Conservation (phyloP, 1,140 invertebrate genomes). For the Copidosoma floridanum region DNA sequence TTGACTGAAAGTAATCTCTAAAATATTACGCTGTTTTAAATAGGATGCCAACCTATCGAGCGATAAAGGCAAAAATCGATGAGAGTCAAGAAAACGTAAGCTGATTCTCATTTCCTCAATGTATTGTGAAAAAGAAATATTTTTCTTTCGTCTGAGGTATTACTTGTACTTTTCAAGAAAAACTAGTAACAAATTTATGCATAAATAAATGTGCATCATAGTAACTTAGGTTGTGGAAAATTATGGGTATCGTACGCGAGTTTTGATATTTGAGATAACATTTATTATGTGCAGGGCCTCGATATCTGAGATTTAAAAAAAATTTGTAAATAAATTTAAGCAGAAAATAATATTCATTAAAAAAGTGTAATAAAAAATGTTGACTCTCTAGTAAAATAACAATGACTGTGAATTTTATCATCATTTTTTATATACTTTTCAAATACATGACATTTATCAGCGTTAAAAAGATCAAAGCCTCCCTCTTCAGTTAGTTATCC, state of each 20-base stretch:
- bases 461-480: too few relatives aligned
- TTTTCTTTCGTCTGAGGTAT: neutral
- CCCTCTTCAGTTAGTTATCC: too few relatives aligned
- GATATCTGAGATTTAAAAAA: too few relatives aligned
- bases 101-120: neutral
- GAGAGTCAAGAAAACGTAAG: neutral
- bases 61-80: neutral
- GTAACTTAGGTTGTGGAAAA: neutral
- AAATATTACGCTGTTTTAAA: slow-evolving; percentile 36
- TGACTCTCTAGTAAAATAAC: neutral
- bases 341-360: too few relatives aligned
- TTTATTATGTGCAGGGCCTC: neutral
- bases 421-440: too few relatives aligned
- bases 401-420: slow-evolving; percentile 15
- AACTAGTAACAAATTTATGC: neutral
- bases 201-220: slow-evolving; percentile 1
- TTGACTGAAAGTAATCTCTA: slow-evolving; percentile 42
- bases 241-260: neutral
- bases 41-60: neutral
- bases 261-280: slow-evolving; percentile 1
- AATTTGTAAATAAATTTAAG: too few relatives aligned
- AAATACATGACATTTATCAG: too few relatives aligned
- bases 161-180: neutral
- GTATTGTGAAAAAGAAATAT: neutral
- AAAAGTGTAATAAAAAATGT: too few relatives aligned